A percentile compares a stretch with the other conserved stretches of the same genome.
phyloP scores from a whole-genome alignment of 2,888 invertebrate species.

The Drepana falcataria region DNA sequence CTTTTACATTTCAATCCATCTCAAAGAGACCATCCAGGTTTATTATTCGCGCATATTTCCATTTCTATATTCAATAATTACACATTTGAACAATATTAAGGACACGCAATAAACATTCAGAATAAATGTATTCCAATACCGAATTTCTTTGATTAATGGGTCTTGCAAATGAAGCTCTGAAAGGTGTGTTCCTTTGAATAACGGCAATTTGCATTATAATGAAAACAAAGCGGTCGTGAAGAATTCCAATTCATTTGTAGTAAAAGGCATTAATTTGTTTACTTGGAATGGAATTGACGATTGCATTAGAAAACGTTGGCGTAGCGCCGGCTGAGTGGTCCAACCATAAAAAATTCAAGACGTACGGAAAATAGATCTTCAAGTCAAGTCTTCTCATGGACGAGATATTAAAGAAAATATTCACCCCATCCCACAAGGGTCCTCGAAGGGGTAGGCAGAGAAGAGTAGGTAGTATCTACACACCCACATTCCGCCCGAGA shows the following conservation, averaged over 20 bases:
- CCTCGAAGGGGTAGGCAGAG: too few relatives aligned
- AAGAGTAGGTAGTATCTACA: too few relatives aligned
- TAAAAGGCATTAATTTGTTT: slow-evolving; percentile 29
- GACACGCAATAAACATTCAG: slow-evolving; percentile 16
- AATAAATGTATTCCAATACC: slow-evolving; percentile 19
- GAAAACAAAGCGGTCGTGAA: slow-evolving; percentile 20
- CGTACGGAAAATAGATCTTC: too few relatives aligned
- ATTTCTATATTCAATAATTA: slow-evolving; percentile 20
- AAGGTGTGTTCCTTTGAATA: slow-evolving; percentile 24
- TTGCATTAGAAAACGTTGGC: slow-evolving; percentile 36
- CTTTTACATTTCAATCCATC: slow-evolving; percentile 7
- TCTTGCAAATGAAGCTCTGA: slow-evolving; percentile 13
- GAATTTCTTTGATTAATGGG: slow-evolving; percentile 34
- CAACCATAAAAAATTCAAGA: slow-evolving; percentile 8
- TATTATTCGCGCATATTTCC: slow-evolving; percentile 18
- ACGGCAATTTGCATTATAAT: slow-evolving; percentile 36
- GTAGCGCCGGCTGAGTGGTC: slow-evolving; percentile 22
- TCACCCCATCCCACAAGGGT: too few relatives aligned
- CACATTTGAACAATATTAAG: slow-evolving; percentile 15
- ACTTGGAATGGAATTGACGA: slow-evolving; percentile 20
- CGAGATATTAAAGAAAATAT: too few relatives aligned
- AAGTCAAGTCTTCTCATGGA: too few relatives aligned
- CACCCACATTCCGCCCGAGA: too few relatives aligned
- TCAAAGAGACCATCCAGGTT: slow-evolving; percentile 13
- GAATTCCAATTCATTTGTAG: slow-evolving; percentile 9